phyloP scores from a whole-genome alignment of 1,140 invertebrate genomes.

The Polyergus mexicanus region DNA sequence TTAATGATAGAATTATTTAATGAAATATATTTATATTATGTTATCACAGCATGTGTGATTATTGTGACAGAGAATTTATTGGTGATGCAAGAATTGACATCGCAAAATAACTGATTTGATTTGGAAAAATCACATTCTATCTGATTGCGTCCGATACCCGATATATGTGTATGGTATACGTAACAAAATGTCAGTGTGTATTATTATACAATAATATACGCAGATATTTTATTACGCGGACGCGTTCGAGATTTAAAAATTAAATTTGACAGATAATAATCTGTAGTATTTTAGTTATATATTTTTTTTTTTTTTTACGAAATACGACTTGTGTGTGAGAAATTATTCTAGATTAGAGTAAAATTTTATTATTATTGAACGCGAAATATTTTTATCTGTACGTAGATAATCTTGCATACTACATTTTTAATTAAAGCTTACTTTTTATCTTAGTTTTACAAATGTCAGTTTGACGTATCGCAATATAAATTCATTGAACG shows the following conservation, averaged over 20 bases:
- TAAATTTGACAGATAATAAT: background rate
- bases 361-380: slow-evolving; percentile 11
- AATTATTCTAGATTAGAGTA: background rate
- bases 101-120: too few species aligned
- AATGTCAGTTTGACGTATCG: background rate
- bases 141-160: too few species aligned
- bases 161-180: too few species aligned
- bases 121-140: too few species aligned
- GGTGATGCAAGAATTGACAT: too few species aligned
- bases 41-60: too few species aligned
- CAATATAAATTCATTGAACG: background rate
- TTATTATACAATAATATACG: too few species aligned
- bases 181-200: too few species aligned
- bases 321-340: background rate
- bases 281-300: background rate
- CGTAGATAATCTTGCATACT: background rate
- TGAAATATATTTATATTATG: too few species aligned
- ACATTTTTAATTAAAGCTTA: background rate
- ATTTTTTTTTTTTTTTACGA: slow-evolving; percentile 3
- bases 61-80: too few species aligned
- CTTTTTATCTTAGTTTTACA: background rate
- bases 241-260: background rate
- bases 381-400: background rate
- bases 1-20: too few species aligned
- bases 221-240: too few species aligned